A percentile compares a stretch with the other conserved stretches of the same genome.
phyloP scores from a whole-genome alignment of 2,113 vertebrate genomes.

The Chaetodon auriga region DNA sequence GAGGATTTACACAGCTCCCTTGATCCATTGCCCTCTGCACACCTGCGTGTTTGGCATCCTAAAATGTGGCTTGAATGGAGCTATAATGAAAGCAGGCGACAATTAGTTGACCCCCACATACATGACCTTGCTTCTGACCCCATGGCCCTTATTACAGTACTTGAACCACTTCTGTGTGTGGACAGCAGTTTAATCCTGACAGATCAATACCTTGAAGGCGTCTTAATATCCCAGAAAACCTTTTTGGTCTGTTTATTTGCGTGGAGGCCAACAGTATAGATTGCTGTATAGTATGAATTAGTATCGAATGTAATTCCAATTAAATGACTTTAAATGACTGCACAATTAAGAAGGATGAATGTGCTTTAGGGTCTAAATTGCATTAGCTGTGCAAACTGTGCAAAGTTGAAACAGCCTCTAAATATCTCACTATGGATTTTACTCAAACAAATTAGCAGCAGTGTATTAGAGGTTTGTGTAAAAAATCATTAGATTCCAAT shows the following conservation, averaged over 20 bases:
- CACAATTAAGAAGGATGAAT: slow-evolving; percentile 36
- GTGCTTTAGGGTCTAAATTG: slow-evolving; percentile 23
- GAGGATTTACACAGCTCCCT: slow-evolving; percentile 65
- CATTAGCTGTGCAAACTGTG: slow-evolving; percentile 23
- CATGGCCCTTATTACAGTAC: slow-evolving; percentile 54
- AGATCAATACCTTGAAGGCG: slow-evolving; percentile 60
- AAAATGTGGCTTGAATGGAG: slow-evolving; percentile 42
- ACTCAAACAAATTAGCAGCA: slow-evolving; percentile 17
- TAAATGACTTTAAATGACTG: slow-evolving; percentile 39
- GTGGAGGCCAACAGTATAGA: slow-evolving; percentile 29
- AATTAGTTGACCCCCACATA: slow-evolving; percentile 61
- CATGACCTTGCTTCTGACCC: slow-evolving; percentile 59
- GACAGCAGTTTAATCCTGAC: slow-evolving; percentile 48
- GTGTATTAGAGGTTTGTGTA: not conserved
- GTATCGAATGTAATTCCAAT: slow-evolving; percentile 31
- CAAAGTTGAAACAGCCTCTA: slow-evolving; percentile 2
- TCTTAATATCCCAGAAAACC: slow-evolving; percentile 50
- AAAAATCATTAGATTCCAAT: slow-evolving; percentile 17
- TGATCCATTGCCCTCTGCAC: slow-evolving; percentile 72
- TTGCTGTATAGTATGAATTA: slow-evolving; percentile 38
- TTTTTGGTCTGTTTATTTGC: slow-evolving; percentile 26
- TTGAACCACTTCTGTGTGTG: slow-evolving; percentile 27
- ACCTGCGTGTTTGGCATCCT: slow-evolving; percentile 63
- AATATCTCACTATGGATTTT: slow-evolving; percentile 18
- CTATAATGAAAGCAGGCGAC: slow-evolving; percentile 56